Percentiles rank a stretch among this genome's conserved stretches.
These are phyloP conservation scores for Chrysomela aeneicollis DNA, from an alignment of 2,888 invertebrate species.

Conservation along the genomic window DNA sequence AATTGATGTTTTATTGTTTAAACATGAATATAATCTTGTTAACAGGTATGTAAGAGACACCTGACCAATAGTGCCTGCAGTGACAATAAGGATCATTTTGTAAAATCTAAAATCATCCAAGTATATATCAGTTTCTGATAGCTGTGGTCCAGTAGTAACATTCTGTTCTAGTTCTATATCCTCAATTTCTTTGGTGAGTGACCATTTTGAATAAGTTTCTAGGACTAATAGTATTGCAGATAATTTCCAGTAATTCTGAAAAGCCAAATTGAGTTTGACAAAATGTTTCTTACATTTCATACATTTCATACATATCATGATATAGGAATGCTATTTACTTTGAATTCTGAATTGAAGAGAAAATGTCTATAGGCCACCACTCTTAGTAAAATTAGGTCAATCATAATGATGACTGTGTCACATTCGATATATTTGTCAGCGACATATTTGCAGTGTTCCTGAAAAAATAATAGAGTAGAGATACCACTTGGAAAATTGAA, in stretches of 20 bases:
- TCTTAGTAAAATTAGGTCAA: conserved; percentile 84
- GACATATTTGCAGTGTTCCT: conserved; percentile 78
- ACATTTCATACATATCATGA: no score
- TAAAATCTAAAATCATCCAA: conserved; percentile 55
- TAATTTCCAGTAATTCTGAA: conserved; percentile 69
- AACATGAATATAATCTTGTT: conserved; percentile 46
- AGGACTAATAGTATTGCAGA: conserved; percentile 78
- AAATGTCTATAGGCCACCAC: conserved; percentile 86
- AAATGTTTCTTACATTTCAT: no score
- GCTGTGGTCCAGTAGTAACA: conserved; percentile 40
- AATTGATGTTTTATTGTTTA: conserved; percentile 32
- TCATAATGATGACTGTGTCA: conserved; percentile 85
- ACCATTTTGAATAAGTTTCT: conserved; percentile 82
- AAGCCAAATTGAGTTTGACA: conserved; percentile 12
- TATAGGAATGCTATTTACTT: conserved; percentile 64
- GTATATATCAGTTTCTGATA: conserved; percentile 47
- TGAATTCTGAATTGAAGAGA: conserved; percentile 80
- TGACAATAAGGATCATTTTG: conserved; percentile 48
- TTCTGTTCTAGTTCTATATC: conserved; percentile 28
- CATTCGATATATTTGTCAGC: conserved; percentile 94
- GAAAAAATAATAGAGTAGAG: conserved; percentile 46
- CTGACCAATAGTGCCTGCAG: conserved; percentile 52
- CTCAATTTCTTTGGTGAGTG: conserved; percentile 41
- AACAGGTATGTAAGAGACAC: conserved; percentile 48
- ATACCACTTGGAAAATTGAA: no score